A percentile compares a stretch with the other conserved stretches of the same genome.
Conservation (phyloP, 2,888 invertebrate genomes). For the Trichogramma evanescens region DNA sequence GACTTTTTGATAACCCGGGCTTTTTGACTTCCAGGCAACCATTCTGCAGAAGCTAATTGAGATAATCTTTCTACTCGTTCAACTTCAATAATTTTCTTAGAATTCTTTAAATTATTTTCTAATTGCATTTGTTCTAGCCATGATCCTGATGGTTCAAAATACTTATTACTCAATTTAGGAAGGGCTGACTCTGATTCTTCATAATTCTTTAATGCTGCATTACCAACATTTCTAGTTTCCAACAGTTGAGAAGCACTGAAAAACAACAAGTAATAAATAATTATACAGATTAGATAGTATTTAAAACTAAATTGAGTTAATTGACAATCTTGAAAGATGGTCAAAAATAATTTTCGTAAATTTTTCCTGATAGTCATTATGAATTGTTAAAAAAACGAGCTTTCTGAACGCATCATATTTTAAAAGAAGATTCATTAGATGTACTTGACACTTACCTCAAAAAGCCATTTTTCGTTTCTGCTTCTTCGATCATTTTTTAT, state of each 20-base stretch:
- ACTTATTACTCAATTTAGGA: constrained; percentile 53
- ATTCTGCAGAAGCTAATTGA: constrained; percentile 52
- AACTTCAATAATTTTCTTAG: constrained; percentile 51
- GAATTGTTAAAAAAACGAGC: not conserved
- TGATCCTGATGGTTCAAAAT: constrained; percentile 52
- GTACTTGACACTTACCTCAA: constrained; percentile 10
- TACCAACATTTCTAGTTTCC: constrained; percentile 36
- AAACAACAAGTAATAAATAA: not conserved
- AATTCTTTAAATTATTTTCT: constrained; percentile 52
- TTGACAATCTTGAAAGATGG: not conserved
- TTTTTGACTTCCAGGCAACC: constrained; percentile 51
- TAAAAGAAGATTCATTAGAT: too few relatives aligned
- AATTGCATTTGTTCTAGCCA: constrained; percentile 58
- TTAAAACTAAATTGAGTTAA: constrained; percentile 9
- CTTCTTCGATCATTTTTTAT: constrained; percentile 13
- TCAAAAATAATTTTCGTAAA: not conserved
- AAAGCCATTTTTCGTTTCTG: constrained; percentile 6
- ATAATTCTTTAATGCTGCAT: constrained; percentile 35
- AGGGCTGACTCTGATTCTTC: constrained; percentile 48
- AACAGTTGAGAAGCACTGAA: constrained; percentile 38
- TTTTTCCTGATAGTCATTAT: too few relatives aligned
- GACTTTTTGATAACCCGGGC: constrained; percentile 53
- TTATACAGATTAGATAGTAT: too few relatives aligned
- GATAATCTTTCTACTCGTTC: constrained; percentile 57
- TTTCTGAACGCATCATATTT: too few relatives aligned